Percentiles rank a stretch among this genome's conserved stretches.
Conservation (phyloP, 2,797 vertebrate species). For the Podarcis lilfordi region DNA sequence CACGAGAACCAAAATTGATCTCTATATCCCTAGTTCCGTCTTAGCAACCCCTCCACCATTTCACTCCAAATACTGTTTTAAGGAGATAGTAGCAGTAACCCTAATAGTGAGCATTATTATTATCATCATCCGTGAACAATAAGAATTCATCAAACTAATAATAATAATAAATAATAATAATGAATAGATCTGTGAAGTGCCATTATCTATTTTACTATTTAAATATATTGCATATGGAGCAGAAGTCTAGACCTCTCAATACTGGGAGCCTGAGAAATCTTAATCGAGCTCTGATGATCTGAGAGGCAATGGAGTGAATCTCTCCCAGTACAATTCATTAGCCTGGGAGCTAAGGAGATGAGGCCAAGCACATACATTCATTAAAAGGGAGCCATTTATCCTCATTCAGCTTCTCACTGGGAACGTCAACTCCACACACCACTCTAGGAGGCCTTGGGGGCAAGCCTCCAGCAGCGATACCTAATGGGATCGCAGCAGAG, state of each 20-base stretch:
- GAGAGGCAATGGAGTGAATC: constrained; percentile 12
- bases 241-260: neutral
- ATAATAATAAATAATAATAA: neutral
- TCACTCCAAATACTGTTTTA: no score
- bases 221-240: neutral
- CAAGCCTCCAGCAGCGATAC: neutral
- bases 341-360: neutral
- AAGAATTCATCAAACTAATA: neutral
- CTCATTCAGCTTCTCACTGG: rapidly evolving
- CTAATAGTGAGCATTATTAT: no score
- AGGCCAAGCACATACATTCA: neutral
- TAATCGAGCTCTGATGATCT: constrained; percentile 5
- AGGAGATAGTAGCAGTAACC: no score
- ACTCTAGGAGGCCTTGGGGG: neutral
- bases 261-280: neutral
- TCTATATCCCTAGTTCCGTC: no score
- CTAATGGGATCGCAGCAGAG: constrained; percentile 21
- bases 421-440: neutral
- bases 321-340: neutral
- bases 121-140: neutral
- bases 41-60: no score
- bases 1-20: no score
- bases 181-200: neutral
- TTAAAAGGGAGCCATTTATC: rapidly evolving
- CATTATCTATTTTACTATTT: neutral